These are phyloP conservation scores for Neuroscelio doddi DNA, from an alignment of 2,888 invertebrate genomes.

Conservation along the genomic window DNA sequence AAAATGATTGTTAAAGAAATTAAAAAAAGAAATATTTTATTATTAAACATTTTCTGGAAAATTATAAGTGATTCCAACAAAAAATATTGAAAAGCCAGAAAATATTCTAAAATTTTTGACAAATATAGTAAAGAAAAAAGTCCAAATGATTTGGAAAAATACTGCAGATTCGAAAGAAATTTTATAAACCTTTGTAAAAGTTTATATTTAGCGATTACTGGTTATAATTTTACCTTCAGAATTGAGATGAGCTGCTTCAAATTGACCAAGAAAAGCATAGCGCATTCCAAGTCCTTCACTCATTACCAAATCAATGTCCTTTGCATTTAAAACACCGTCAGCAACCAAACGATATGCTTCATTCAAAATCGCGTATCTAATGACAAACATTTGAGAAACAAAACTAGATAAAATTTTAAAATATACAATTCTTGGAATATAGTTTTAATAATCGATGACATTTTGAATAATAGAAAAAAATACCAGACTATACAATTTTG, in stretches of 20 bases:
- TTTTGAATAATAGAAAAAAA: slow-evolving; percentile 7
- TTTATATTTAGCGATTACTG: background rate
- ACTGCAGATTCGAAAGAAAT: too few species aligned
- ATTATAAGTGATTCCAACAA: too few species aligned
- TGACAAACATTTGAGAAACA: too few species aligned
- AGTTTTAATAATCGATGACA: background rate
- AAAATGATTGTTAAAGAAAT: too few species aligned
- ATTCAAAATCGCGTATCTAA: slow-evolving; percentile 90
- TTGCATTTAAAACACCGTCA: slow-evolving; percentile 87
- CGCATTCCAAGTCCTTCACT: slow-evolving; percentile 95
- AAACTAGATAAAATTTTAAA: slow-evolving; percentile 8
- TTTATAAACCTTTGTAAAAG: background rate
- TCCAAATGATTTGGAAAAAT: too few species aligned
- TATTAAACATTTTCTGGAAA: too few species aligned
- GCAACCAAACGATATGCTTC: slow-evolving; percentile 93
- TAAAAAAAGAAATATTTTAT: too few species aligned
- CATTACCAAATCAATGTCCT: slow-evolving; percentile 94
- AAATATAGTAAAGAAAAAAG: too few species aligned
- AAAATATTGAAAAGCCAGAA: too few species aligned
- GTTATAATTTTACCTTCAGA: slow-evolving; percentile 91
- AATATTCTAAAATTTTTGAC: too few species aligned
- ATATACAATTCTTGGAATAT: background rate
- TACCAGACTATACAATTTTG: too few species aligned
- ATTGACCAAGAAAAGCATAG: slow-evolving; percentile 95
- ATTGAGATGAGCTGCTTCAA: slow-evolving; percentile 95